These are phyloP conservation scores for Xiphophorus hellerii DNA, from an alignment of 2,113 vertebrate genomes.

Conservation along the genomic window DNA sequence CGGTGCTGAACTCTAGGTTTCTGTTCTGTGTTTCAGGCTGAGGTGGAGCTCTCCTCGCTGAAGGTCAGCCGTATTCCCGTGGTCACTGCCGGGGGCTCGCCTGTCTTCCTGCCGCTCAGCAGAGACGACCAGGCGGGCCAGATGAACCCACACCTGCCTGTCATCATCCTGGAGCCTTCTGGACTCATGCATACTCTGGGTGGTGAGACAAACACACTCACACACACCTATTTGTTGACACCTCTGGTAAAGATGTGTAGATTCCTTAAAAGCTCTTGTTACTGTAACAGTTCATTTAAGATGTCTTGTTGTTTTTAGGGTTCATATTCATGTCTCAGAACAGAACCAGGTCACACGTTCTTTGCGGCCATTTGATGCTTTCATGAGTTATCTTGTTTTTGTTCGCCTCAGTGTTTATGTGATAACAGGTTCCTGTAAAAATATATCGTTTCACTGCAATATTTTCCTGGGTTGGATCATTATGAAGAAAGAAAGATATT, in stretches of 20 bases:
- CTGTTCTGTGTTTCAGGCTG: slow-evolving; percentile 73
- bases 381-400: neutral
- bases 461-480: too few species aligned
- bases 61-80: slow-evolving; percentile 78
- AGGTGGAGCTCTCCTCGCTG: slow-evolving; percentile 83
- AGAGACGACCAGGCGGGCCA: slow-evolving; percentile 85
- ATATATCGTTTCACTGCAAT: too few species aligned
- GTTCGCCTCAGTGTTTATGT: neutral
- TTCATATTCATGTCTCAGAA: too few species aligned
- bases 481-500: too few species aligned
- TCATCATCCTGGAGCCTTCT: slow-evolving; percentile 92
- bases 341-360: neutral
- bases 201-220: slow-evolving; percentile 75
- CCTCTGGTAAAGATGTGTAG: too few species aligned
- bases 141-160: slow-evolving; percentile 83
- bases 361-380: neutral
- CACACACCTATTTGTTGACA: neutral
- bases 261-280: too few species aligned
- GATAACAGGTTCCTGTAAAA: too few species aligned
- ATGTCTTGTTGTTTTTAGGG: neutral
- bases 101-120: slow-evolving; percentile 85
- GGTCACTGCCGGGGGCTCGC: slow-evolving; percentile 73
- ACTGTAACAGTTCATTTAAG: too few species aligned
- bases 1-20: neutral
- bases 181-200: slow-evolving; percentile 83